These are phyloP conservation scores for Phataginus tetradactyla DNA, from an alignment of 2,797 vertebrate genomes.

Conservation along the genomic window DNA sequence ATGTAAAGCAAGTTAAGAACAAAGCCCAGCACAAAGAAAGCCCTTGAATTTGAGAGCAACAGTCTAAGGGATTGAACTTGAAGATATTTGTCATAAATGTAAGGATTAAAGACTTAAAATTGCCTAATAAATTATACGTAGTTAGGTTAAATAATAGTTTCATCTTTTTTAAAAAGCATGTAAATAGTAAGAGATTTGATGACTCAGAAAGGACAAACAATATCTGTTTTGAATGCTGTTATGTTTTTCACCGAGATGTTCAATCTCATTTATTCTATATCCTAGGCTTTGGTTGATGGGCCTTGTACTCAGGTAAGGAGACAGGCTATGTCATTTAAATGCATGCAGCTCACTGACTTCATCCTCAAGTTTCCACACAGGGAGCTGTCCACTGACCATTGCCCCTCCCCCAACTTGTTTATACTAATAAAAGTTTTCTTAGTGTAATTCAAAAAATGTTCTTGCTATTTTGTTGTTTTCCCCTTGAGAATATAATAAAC, in stretches of 20 bases:
- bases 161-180: neutral
- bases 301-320: constrained; percentile 95
- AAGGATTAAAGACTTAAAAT: neutral
- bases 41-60: neutral
- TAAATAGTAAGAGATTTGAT: neutral
- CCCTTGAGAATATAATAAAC: neutral
- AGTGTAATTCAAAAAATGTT: neutral
- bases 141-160: neutral
- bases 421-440: neutral
- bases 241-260: neutral
- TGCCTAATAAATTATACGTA: neutral
- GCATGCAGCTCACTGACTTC: constrained; percentile 98
- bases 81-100: neutral
- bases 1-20: neutral
- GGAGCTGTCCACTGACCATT: constrained; percentile 80
- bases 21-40: neutral
- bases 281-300: constrained; percentile 94
- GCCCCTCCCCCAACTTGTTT: neutral
- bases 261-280: constrained; percentile 60
- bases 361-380: constrained; percentile 98
- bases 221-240: neutral
- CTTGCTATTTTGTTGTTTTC: neutral
- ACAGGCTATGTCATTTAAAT: constrained; percentile 97
- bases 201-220: neutral
- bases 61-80: neutral